Conservation (phyloP, 1,140 invertebrate genomes). For the Cotesia typhae region DNA sequence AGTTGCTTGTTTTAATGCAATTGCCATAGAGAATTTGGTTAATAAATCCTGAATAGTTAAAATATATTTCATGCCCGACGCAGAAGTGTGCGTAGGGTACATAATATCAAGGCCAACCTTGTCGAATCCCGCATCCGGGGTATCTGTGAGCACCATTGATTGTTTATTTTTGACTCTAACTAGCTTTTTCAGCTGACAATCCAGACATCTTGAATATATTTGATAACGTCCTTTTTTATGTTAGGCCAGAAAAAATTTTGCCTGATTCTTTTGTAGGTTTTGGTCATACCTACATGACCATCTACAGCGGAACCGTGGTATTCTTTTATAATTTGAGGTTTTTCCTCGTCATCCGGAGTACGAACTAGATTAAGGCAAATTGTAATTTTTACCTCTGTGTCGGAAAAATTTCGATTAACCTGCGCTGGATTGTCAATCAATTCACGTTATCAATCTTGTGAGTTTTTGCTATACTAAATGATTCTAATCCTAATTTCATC, state of each 20-base stretch:
- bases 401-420: neutral
- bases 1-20: conserved; percentile 41
- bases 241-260: conserved; percentile 35
- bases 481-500: neutral
- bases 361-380: conserved; percentile 7
- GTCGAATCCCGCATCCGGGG: conserved; percentile 7
- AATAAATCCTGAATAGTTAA: conserved; percentile 48
- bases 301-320: conserved; percentile 30
- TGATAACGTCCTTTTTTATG: conserved; percentile 32
- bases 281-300: conserved; percentile 7
- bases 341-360: neutral
- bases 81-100: conserved; percentile 41
- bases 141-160: neutral
- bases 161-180: conserved; percentile 8
- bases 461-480: conserved; percentile 12
- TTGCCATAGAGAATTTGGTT: conserved; percentile 37
- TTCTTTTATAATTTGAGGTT: conserved; percentile 20
- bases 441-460: neutral
- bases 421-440: neutral
- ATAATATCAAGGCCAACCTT: conserved; percentile 44
- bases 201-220: conserved; percentile 29
- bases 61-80: conserved; percentile 45
- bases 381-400: neutral
- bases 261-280: conserved; percentile 34
- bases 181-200: conserved; percentile 38